phyloP scores from a whole-genome alignment of 2,113 vertebrate species.

The Sminthopsis crassicaudata region DNA sequence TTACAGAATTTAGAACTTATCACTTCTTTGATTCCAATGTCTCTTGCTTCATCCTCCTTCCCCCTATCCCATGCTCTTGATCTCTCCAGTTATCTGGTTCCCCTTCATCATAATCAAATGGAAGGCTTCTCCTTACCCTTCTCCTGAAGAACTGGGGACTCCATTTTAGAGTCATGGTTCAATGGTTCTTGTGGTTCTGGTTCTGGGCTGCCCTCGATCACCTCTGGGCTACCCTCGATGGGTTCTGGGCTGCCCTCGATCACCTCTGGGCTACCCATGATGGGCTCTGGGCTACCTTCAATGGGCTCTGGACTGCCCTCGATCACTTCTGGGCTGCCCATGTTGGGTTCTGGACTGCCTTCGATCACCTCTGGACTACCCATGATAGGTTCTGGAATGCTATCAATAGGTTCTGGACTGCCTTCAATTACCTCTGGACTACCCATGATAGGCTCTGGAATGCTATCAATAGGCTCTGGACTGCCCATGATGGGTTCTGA shows the following conservation, averaged over 20 bases:
- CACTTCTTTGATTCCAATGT: not conserved
- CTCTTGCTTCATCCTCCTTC: fast-evolving
- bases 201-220: not conserved
- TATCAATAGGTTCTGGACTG: no score
- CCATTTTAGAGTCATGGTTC: not conserved
- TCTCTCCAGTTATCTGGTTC: not conserved
- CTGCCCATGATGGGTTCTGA: not conserved
- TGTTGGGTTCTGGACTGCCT: not conserved
- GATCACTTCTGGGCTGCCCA: not conserved
- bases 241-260: not conserved
- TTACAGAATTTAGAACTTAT: not conserved
- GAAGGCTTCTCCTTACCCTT: constrained; percentile 54
- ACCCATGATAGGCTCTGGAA: no score
- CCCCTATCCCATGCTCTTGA: not conserved
- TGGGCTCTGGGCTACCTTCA: not conserved
- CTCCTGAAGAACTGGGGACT: constrained; percentile 14
- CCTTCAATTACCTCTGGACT: not conserved
- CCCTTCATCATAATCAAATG: not conserved
- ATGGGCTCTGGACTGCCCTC: not conserved
- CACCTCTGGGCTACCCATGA: not conserved
- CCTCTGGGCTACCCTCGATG: not conserved
- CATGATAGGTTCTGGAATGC: not conserved
- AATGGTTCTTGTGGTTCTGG: not conserved
- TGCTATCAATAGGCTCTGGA: not conserved
- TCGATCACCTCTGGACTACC: not conserved